Base-by-base conservation (phyloP, 2,888 invertebrate species). In the Limenitis camilla region DNA sequence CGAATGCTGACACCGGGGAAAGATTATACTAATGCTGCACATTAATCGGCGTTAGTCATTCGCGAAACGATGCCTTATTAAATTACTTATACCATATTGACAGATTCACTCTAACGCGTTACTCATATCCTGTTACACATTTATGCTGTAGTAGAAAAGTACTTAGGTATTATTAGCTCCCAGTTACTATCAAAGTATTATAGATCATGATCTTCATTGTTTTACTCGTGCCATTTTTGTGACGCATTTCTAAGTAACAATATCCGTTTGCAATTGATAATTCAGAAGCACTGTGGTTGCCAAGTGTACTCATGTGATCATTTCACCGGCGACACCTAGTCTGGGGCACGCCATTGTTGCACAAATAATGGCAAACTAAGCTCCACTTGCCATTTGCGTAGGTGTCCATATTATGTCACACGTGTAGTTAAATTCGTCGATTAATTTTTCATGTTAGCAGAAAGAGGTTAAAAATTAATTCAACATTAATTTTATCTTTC, bases 241-340 rank as follows among this genome's bases (percentile, higher is more conserved):
- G 49, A 50, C 47, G 48, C 58, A 53, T 53, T 50, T 50, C 36
- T 56, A 50, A 53, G 52, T 36, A 51, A 41, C 40, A 30, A 52
- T 54, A 46, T 57, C 51, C 49, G 57, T 47, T 55, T 48, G 59
- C 62, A 61, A 56, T 64, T 62, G 62, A 63, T 61, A 49, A 52
- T 53, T 19, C 19, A 19, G 19, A 19, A 19, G 19, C 40, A 43
- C 43, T 40, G 40, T 44, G 66, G 69, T 76, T 80, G 81, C 75
- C 81, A 79, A 72, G 69, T 65, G 61, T 68, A 60, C 60, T 69
- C 64, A 68, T 71, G 71, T 69, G 72, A 75, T 73, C 71, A 76
- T 76, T 74, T 67, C 67, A 67, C 61, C 61, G 85, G 84, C 84
- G 84, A 78, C 85, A 71, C 68, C 65, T 69, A 69, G 84, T 85